phyloP scores from a whole-genome alignment of 2,797 vertebrate genomes.

The Dendrocincla fuliginosa region DNA sequence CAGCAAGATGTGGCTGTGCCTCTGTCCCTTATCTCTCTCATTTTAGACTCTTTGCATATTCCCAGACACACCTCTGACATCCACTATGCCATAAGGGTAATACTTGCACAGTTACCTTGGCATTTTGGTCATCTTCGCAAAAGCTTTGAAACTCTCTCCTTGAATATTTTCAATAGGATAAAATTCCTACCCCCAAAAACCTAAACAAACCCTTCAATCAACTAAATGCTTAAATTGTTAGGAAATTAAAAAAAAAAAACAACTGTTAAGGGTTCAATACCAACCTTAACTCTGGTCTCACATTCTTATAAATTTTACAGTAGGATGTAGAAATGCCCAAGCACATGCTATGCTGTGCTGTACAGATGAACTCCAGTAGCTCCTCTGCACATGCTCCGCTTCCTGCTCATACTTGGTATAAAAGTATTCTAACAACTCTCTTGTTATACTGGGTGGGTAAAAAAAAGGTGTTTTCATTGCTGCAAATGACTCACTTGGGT shows the following conservation, averaged over 20 bases:
- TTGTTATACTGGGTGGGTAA: not conserved
- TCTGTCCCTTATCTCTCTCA: not conserved
- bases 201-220: not conserved
- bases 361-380: not conserved
- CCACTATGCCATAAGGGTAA: not conserved
- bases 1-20: not conserved
- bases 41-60: not conserved
- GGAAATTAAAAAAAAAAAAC: not conserved
- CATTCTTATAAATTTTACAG: not conserved
- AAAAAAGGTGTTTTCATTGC: not conserved
- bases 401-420: not conserved
- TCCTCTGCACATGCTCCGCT: not conserved
- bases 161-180: not conserved
- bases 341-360: not conserved
- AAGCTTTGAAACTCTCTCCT: not conserved
- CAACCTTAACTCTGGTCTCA: not conserved
- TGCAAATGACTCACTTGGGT: not conserved
- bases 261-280: not conserved
- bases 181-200: not conserved
- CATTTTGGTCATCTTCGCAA: not conserved
- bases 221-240: not conserved
- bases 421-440: not conserved
- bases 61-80: not conserved
- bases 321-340: not conserved
- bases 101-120: not conserved